Conservation (phyloP, 2,797 vertebrate genomes). For the Emydoidea blandingii region DNA sequence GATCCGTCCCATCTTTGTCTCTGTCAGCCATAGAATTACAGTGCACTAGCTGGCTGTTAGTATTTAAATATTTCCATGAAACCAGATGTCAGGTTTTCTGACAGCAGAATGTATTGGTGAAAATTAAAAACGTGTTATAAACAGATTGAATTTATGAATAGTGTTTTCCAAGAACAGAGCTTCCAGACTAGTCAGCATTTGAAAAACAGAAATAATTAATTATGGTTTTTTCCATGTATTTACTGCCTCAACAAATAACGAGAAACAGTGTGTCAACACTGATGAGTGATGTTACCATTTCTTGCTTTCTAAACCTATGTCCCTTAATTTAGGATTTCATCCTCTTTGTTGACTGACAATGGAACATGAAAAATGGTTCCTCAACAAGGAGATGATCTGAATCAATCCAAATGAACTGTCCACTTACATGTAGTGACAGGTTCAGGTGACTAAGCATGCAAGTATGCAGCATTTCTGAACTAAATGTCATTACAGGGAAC, state of each 20-base stretch:
- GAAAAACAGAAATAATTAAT: conserved; percentile 70
- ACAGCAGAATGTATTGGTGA: conserved; percentile 66
- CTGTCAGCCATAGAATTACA: conserved; percentile 48
- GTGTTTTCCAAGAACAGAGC: conserved; percentile 55
- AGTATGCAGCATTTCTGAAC: neutral
- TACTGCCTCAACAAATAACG: conserved; percentile 17
- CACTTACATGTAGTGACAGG: neutral
- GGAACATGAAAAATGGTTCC: conserved; percentile 20
- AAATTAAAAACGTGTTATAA: conserved; percentile 74
- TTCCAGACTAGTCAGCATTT: conserved; percentile 56
- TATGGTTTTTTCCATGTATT: conserved; percentile 50
- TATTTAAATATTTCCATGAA: conserved; percentile 73
- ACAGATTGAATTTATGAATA: conserved; percentile 57
- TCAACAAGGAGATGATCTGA: neutral
- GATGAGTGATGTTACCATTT: neutral
- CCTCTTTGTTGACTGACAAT: neutral
- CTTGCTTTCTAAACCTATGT: conserved; percentile 16
- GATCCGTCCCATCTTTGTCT: conserved; percentile 22
- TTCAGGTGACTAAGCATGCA: neutral
- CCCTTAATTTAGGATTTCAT: conserved; percentile 17
- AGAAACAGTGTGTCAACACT: conserved; percentile 12
- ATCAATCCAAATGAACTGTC: neutral
- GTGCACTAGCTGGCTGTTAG: conserved; percentile 35
- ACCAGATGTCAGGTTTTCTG: conserved; percentile 68
- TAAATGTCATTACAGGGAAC: neutral